Percentiles rank a stretch among this genome's conserved stretches.
phyloP scores from a whole-genome alignment of 2,797 vertebrate species.

The Acanthurus leucopareius region DNA sequence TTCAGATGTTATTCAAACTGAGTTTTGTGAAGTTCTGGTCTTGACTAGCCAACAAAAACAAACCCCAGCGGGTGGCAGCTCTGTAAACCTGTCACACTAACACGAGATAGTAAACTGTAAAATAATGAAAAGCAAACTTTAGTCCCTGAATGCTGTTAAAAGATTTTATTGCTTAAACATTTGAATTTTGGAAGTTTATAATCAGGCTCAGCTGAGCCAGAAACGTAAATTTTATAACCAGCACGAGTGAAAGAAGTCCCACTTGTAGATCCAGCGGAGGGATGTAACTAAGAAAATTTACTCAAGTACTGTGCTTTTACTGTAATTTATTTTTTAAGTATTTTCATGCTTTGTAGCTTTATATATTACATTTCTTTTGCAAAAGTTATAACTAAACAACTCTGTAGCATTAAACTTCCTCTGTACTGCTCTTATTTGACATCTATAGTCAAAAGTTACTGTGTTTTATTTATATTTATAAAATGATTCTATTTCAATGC shows the following conservation, averaged over 20 bases:
- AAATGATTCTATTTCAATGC: background rate
- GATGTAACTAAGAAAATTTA: background rate
- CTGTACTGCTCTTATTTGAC: background rate
- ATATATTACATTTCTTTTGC: background rate
- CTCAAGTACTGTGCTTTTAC: background rate
- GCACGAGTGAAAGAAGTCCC: background rate
- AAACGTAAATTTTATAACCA: background rate
- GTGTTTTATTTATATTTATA: background rate
- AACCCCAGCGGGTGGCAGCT: constrained; percentile 45
- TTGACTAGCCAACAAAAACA: constrained; percentile 35
- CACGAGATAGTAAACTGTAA: constrained; percentile 39
- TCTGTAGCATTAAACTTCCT: background rate
- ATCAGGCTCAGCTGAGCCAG: background rate
- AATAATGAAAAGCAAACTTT: constrained; percentile 40
- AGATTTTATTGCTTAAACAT: background rate
- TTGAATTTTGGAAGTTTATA: background rate
- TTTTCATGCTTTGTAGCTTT: background rate
- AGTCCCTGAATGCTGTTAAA: constrained; percentile 35
- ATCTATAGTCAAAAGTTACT: background rate
- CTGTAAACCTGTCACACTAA: constrained; percentile 57
- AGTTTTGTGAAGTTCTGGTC: background rate
- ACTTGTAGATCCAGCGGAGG: background rate
- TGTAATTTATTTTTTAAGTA: background rate
- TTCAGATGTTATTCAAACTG: background rate
- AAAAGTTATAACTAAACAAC: background rate